These are phyloP conservation scores for Taeniopygia guttata DNA, from an alignment of 2,797 vertebrate species.

Conservation along the genomic window DNA sequence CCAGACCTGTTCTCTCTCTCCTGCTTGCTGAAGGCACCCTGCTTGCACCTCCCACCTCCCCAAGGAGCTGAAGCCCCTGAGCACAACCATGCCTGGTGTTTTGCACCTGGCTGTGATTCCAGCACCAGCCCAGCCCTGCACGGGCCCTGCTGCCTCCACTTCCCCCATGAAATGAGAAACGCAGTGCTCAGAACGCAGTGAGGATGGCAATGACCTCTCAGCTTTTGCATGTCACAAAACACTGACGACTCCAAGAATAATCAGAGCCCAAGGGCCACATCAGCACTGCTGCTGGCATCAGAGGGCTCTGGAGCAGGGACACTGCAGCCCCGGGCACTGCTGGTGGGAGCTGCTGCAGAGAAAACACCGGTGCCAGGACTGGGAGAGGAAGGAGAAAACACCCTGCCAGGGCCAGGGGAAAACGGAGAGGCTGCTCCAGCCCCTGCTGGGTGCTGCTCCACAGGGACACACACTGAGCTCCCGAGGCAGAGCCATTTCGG, in stretches of 20 bases:
- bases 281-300: neutral
- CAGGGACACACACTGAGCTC: neutral
- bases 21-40: neutral
- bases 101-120: neutral
- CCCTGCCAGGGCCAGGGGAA: neutral
- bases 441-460: neutral
- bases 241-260: neutral
- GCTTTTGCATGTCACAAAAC: rapidly evolving
- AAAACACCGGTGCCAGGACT: neutral
- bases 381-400: too few relatives aligned
- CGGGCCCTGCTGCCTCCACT: rapidly evolving
- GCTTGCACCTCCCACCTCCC: rapidly evolving
- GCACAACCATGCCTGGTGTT: rapidly evolving
- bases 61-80: neutral
- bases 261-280: neutral
- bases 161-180: rapidly evolving
- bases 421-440: neutral
- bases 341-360: neutral
- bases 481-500: rapidly evolving
- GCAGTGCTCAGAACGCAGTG: rapidly evolving
- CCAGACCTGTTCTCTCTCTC: neutral
- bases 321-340: neutral
- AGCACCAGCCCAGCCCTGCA: neutral
- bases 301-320: neutral
- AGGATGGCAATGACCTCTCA: neutral